A percentile compares a stretch with the other conserved stretches of the same genome.
Evolutionary conservation across 2,888 invertebrate species (phyloP).

Genomic region (Sturmia bella): DNA sequence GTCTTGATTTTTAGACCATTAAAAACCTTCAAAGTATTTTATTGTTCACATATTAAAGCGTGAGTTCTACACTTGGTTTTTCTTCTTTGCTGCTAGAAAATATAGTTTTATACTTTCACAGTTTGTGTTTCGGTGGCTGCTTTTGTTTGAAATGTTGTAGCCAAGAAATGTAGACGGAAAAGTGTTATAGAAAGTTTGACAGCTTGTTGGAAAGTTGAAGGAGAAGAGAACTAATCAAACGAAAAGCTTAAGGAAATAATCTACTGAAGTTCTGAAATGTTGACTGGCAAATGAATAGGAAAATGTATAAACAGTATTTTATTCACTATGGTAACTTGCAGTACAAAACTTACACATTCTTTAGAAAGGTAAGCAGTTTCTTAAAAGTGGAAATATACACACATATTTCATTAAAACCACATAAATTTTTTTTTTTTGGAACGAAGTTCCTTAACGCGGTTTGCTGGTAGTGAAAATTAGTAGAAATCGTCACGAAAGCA

Average conservation of each 20-base stretch:
- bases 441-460: no score
- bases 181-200: conserved; percentile 56
- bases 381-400: no score
- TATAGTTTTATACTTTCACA: conserved; percentile 22
- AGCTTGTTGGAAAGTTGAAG: conserved; percentile 54
- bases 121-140: conserved; percentile 5
- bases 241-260: conserved; percentile 29
- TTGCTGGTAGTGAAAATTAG: no score
- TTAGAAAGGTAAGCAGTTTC: no score
- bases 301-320: no score
- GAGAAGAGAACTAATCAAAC: conserved; percentile 35
- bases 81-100: not conserved
- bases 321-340: no score
- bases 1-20: conserved; percentile 60
- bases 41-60: not conserved
- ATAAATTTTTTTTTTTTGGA: no score
- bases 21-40: conserved; percentile 19
- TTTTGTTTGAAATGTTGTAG: conserved; percentile 40
- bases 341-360: no score
- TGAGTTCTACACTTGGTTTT: not conserved
- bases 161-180: conserved; percentile 42
- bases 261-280: no score
- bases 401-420: no score
- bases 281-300: no score
- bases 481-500: no score